Percentiles rank a stretch among this genome's conserved stretches.
These are phyloP conservation scores for Pelusios castaneus DNA, from an alignment of 2,113 vertebrate species.

Conservation along the genomic window DNA sequence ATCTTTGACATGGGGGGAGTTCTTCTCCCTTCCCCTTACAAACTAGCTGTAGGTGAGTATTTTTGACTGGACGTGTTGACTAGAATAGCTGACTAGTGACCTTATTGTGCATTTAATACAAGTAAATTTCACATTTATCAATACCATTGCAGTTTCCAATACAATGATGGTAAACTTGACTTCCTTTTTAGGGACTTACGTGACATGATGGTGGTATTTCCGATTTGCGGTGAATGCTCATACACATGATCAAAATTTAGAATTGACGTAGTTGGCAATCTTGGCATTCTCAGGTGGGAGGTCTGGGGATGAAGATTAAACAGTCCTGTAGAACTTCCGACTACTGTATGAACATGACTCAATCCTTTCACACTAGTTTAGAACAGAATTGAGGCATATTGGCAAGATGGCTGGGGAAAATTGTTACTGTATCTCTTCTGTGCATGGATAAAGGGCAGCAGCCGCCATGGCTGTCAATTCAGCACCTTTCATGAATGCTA, in stretches of 20 bases:
- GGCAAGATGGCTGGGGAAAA: fast-evolving
- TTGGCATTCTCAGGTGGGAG: neutral
- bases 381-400: neutral
- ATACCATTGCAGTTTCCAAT: neutral
- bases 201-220: fast-evolving
- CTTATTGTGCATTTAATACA: neutral
- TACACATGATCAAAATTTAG: neutral
- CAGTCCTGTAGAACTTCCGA: neutral
- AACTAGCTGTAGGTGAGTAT: constrained; percentile 69
- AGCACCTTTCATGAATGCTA: fast-evolving
- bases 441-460: no score
- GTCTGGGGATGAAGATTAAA: neutral
- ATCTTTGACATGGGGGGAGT: constrained; percentile 79
- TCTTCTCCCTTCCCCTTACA: constrained; percentile 77
- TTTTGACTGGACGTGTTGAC: neutral
- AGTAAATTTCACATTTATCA: no score
- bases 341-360: neutral
- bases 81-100: neutral
- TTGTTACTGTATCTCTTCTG: neutral
- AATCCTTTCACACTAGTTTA: neutral
- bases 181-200: neutral
- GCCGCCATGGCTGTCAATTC: neutral
- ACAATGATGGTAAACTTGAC: neutral
- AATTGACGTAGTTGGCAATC: fast-evolving
- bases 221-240: neutral